Evolutionary conservation across 2,113 vertebrate species (phyloP), one percentile per base, ranked within the genome.

Genomic region (Strigops habroptila): DNA sequence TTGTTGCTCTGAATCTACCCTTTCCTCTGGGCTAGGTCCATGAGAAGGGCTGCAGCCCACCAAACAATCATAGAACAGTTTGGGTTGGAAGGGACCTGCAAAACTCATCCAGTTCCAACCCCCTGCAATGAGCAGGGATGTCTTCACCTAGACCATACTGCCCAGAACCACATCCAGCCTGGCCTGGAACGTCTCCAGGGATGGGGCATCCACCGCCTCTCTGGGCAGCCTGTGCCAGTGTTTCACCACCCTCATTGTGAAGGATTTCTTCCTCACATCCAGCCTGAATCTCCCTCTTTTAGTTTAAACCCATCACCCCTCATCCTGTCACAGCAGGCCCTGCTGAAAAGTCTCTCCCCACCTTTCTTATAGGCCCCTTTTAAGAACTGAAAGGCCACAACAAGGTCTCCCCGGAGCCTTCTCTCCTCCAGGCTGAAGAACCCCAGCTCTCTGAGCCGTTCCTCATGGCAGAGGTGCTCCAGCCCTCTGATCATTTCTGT

Each of bases 131-230:
- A 59, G 9, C 57, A 59, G 33, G 55, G 33, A 59, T 13, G n/a
- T 23, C 33, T 4, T 59, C 31, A 23, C 2, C 55, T 59, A 0
- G 1, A n/a, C 22, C 33, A 57, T 31, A 13, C 14, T n/a, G 33
- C 19, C 31, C 31, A 22, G 55, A n/a, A 22, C 19, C 55, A 57
- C 19, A 22, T 57, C 55, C 55, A 14, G 55, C 31, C 51, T 52
- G 51, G 51, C 51, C 55, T n/a, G 55, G 12, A 57, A 14, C n/a
- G 55, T 57, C 55, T 57, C 55, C 55, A 57, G 55, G 31, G 55
- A n/a, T 57, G 8, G 8, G 5, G 55, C 55, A n/a, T 14, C 55
- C 55, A 52, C 19, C 55, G 14, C 55, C 55, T n/a, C 19, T 57
- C 55, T 57, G 55, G 55, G 55, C 31, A n/a, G 19, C 55, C 55